phyloP scores from a whole-genome alignment of 1,140 invertebrate genomes.

The Dolichoris vasculosae region DNA sequence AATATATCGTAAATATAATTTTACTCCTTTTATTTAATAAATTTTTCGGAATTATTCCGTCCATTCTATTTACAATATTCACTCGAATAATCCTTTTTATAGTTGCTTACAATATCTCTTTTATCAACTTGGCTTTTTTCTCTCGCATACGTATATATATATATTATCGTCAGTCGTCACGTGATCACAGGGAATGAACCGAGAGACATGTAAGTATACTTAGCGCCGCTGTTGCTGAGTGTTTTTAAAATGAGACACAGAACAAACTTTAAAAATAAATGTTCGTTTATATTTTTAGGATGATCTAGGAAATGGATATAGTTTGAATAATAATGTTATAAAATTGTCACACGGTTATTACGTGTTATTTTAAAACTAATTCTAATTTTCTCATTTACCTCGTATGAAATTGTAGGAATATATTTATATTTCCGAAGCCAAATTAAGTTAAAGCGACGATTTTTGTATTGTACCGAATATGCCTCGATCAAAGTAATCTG shows the following conservation, averaged over 20 bases:
- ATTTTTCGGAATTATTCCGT: neutral
- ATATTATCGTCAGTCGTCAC: slow-evolving; percentile 20
- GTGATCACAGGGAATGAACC: neutral
- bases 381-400: neutral
- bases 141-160: no score
- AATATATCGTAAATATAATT: no score
- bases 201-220: slow-evolving; percentile 19
- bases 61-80: neutral
- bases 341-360: neutral
- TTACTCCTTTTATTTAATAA: no score
- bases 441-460: no score
- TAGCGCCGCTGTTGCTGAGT: neutral
- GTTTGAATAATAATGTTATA: neutral
- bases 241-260: slow-evolving; percentile 5
- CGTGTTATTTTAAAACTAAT: neutral
- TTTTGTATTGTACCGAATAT: no score
- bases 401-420: no score
- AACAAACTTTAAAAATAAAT: slow-evolving; percentile 45
- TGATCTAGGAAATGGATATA: slow-evolving; percentile 8
- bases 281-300: slow-evolving; percentile 33
- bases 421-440: no score
- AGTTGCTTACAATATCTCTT: neutral
- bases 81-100: neutral
- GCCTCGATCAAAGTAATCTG: no score
- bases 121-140: slow-evolving; percentile 3